These are phyloP conservation scores for Xiphorhynchus erythropygius DNA, from an alignment of 2,797 vertebrate genomes.

Conservation along the genomic window DNA sequence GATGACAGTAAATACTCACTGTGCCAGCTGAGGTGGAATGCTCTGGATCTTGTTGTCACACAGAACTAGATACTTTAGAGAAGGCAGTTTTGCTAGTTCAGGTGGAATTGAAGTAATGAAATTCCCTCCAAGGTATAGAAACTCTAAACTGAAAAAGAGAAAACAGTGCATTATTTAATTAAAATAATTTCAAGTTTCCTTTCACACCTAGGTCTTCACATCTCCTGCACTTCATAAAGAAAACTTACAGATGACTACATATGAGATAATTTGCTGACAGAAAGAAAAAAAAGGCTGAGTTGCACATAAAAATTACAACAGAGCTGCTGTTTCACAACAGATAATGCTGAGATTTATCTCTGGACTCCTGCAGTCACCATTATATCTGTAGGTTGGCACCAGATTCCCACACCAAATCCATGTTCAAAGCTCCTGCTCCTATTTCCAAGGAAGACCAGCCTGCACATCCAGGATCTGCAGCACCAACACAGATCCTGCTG, in stretches of 20 bases:
- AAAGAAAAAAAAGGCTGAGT: background rate
- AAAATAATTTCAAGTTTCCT: background rate
- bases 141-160: constrained; percentile 86
- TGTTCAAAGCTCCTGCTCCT: background rate
- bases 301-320: background rate
- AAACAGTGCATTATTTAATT: background rate
- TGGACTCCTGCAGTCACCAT: background rate
- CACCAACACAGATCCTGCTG: background rate
- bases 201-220: background rate
- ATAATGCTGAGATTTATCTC: background rate
- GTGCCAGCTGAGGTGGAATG: constrained; percentile 93
- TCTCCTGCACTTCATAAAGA: background rate
- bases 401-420: background rate
- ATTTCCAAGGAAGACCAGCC: background rate
- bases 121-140: constrained; percentile 96
- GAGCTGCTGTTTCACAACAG: background rate
- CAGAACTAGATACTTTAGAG: constrained; percentile 91
- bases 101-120: constrained; percentile 92
- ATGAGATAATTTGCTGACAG: background rate
- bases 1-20: constrained; percentile 79
- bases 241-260: background rate
- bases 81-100: constrained; percentile 91
- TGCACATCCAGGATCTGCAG: background rate
- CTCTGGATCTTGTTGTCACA: constrained; percentile 99
- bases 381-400: background rate